Percentiles rank a stretch among this genome's conserved stretches.
Evolutionary conservation across 2,888 invertebrate species (phyloP).

Genomic region (Nomada goodeniana): DNA sequence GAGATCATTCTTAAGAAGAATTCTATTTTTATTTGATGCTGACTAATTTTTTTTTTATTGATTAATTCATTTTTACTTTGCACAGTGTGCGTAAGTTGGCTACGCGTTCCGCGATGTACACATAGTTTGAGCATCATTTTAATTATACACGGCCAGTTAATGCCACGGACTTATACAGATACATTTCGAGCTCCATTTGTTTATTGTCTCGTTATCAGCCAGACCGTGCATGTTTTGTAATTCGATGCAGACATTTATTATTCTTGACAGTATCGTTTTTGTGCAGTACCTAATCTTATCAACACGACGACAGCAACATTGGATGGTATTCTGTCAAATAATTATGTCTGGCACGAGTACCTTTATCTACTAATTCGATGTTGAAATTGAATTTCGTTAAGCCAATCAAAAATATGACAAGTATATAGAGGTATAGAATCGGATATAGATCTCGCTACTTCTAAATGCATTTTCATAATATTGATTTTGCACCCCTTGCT

Average conservation of each 20-base stretch:
- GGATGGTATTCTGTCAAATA: conserved; percentile 1
- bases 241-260: conserved; percentile 15
- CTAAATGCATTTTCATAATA: not conserved
- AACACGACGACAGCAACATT: not conserved
- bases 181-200: not conserved
- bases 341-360: not conserved
- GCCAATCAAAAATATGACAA: not conserved
- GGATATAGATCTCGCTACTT: not conserved
- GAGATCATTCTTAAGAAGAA: too few relatives aligned
- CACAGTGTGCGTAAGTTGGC: too few relatives aligned
- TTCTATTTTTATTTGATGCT: too few relatives aligned
- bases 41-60: too few relatives aligned
- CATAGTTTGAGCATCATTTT: too few relatives aligned
- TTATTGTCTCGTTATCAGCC: not conserved
- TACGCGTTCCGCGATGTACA: too few relatives aligned
- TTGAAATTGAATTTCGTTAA: not conserved
- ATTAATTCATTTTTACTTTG: too few relatives aligned
- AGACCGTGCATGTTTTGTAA: not conserved
- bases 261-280: not conserved
- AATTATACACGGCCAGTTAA: not conserved
- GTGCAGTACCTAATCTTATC: conserved; percentile 4
- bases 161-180: not conserved
- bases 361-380: not conserved
- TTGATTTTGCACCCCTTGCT: too few relatives aligned
- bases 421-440: too few relatives aligned